Evolutionary conservation across 2,113 vertebrate genomes (phyloP), one percentile per base, ranked within the genome.

Genomic region (Ceyx margarethae): DNA sequence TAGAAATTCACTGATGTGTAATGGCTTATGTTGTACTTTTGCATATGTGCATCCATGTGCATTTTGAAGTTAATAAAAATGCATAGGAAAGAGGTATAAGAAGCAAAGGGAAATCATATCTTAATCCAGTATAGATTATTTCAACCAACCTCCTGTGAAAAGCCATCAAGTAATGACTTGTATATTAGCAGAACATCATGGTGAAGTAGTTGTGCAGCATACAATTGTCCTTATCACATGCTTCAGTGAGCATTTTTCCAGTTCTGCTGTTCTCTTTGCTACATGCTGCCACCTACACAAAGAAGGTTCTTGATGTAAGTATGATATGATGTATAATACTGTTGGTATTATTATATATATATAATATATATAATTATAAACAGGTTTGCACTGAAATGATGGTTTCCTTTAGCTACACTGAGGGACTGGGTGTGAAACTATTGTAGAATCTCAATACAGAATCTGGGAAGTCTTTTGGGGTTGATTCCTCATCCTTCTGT

Each of bases 231-330:
- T 99, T 99, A 98, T 95, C 11, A 3, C 67, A 92, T 85, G 90
- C 89, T 97, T 95, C 97, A 99, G 99, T 99, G 99, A 99, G 99
- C 96, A 99, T 99, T 94, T 99, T 99, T 82, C 99, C 99, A 46
- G 98, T 99, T 91, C 98, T 99, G 79, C 97, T 99, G 33, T 99
- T 99, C 96, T 99, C 99, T n/a, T 96, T 99, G 97, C 99, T 99
- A 96, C 99, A 99, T 69, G 99, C 99, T 72, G 98, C 99, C 13
- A 99, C 99, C 4, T 99, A 99, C 78, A 99, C 99, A 40, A 99
- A 99, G 97, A 99, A 99, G 93, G 98, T 99, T 89, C 98, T 99
- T 62, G 99, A 99, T 96, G 99, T 99, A 98, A 99, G 99, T 99
- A 91, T 92, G 28, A 48, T 82, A 17, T 12, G 9, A n/a, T 72